Conservation (phyloP, 1,140 invertebrate species). For the Achatina immaculata region DNA sequence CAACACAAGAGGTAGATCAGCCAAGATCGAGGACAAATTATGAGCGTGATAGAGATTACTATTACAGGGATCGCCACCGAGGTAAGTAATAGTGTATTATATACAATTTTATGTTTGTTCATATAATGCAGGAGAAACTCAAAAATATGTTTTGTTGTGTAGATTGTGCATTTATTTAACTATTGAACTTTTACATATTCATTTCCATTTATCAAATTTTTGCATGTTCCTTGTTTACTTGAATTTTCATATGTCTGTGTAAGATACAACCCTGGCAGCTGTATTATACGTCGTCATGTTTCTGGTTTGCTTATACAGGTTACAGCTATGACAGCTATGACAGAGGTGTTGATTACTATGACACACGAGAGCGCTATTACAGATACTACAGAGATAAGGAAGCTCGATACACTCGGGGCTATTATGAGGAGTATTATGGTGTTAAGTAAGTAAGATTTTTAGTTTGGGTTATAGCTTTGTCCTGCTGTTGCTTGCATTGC, state of each 20-base stretch:
- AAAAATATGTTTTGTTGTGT: too few relatives aligned
- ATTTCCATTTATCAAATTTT: too few relatives aligned
- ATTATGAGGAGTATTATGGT: conserved; percentile 55
- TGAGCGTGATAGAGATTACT: conserved; percentile 46
- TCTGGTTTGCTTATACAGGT: conserved; percentile 8
- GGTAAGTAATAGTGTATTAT: conserved; percentile 35
- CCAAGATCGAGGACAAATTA: conserved; percentile 51
- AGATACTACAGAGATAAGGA: conserved; percentile 45
- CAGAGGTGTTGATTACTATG: conserved; percentile 47
- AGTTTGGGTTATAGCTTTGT: neutral
- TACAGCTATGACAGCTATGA: conserved; percentile 47
- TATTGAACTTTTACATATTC: too few relatives aligned
- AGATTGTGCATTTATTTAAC: too few relatives aligned
- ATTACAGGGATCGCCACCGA: conserved; percentile 52
- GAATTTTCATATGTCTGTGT: too few relatives aligned
- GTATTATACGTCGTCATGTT: too few relatives aligned
- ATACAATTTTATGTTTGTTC: too few relatives aligned
- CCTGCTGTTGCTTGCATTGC: neutral
- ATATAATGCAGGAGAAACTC: too few relatives aligned
- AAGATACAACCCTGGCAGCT: too few relatives aligned
- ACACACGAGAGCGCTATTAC: conserved; percentile 50
- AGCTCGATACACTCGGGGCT: conserved; percentile 43
- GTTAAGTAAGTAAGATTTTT: conserved; percentile 13
- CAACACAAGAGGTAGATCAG: conserved; percentile 43
- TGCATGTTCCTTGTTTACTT: too few relatives aligned